phyloP scores from a whole-genome alignment of 2,113 vertebrate species.

The Circaetus cinerascens region DNA sequence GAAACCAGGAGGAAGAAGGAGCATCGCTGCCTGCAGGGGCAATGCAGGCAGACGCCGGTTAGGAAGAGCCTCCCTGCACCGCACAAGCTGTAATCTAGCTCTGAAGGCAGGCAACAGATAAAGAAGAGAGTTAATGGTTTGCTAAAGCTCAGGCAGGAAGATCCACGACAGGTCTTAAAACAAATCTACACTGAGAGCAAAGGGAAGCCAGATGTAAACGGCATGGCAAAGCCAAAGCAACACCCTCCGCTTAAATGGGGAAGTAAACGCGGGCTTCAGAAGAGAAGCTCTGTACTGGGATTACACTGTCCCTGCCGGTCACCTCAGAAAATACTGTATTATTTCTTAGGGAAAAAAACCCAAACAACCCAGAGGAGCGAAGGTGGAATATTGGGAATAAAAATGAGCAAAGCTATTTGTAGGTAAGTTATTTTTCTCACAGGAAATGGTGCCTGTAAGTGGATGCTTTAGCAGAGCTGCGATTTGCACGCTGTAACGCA shows the following conservation, averaged over 20 bases:
- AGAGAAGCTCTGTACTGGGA: background rate
- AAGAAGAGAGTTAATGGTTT: background rate
- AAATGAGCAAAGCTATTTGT: background rate
- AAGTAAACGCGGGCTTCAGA: fast-evolving
- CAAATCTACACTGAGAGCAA: background rate
- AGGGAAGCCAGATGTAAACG: background rate
- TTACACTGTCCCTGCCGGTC: background rate
- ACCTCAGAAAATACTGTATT: background rate
- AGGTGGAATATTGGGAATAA: background rate
- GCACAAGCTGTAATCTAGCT: background rate
- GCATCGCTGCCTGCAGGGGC: background rate
- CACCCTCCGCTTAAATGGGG: background rate
- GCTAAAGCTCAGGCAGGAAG: background rate
- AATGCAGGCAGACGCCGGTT: fast-evolving
- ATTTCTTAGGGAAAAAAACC: background rate
- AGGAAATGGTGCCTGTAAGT: background rate
- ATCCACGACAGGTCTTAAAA: background rate
- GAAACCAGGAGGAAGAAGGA: background rate
- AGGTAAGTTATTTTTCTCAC: background rate
- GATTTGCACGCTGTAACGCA: background rate
- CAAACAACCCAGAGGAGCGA: background rate
- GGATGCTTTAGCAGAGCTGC: background rate
- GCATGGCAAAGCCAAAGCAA: background rate
- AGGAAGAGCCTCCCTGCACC: background rate
- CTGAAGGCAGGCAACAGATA: background rate